Evolutionary conservation across 2,888 invertebrate genomes (phyloP), one percentile per base, ranked within the genome.

Genomic region (Yponomeuta malinellus): DNA sequence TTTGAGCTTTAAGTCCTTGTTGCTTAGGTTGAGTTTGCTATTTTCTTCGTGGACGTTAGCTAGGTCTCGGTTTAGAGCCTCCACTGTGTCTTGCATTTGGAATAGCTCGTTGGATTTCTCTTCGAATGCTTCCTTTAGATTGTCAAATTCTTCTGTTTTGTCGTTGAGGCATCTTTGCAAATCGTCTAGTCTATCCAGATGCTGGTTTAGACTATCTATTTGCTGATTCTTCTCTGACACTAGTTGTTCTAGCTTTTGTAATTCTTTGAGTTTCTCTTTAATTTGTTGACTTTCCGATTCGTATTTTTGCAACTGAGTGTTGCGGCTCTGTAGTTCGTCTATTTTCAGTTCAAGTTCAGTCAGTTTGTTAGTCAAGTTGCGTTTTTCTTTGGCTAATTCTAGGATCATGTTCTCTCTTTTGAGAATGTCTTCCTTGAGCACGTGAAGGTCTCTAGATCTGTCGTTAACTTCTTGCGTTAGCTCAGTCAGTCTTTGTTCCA

Each of bases 341-440:
- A 90, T 85, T 78, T 91, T 93, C 23, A 93, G 86, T 76, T 93
- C 93, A 59, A 93, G 74, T 77, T 93, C 93, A n/a, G 87, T 80
- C 75, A 87, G 78, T 78, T 83, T 86, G 72, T 86, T 87, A 1
- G 93, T 93, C 71, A 94, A 77, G 73, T 90, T 93, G 23, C 93
- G 89, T 78, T 94, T 94, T 73, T 94, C 94, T 81, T 93, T 93
- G 6, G 93, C 92, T 52, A 94, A 80, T 80, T 92, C 92, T 70
- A 93, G 76, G 73, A 93, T 92, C 93, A 94, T 93, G 71, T 93
- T 93, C 76, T 94, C 94, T 73, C 93, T 89, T 72, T 93, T 87
- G 0, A 92, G 78, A 68, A 93, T 93, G 76, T 94, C 94, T 78
- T 94, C 89, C 84, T 93, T 92, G 52, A 93, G 85, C 73, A 93